phyloP scores from a whole-genome alignment of 1,140 invertebrate species.

The Scaptodrosophila lebanonensis region DNA sequence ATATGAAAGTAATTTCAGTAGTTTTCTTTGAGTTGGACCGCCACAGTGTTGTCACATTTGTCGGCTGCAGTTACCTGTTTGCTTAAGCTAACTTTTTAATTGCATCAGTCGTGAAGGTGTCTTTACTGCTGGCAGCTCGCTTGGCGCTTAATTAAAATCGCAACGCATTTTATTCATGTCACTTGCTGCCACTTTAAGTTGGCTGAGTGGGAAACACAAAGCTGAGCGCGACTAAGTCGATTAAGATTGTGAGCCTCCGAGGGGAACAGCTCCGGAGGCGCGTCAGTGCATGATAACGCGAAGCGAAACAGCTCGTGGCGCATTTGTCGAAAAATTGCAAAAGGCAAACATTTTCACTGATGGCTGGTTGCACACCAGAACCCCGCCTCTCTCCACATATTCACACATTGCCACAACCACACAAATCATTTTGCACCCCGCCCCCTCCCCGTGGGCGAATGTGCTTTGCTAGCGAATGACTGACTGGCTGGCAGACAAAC shows the following conservation, averaged over 20 bases:
- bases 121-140: too few species aligned
- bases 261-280: neutral
- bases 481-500: conserved; percentile 2
- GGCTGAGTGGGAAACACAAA: conserved; percentile 2
- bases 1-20: too few species aligned
- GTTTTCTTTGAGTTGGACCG: too few species aligned
- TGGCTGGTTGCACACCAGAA: conserved; percentile 6
- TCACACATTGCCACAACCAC: neutral
- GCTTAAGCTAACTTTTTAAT: too few species aligned
- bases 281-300: conserved; percentile 36
- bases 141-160: conserved; percentile 2
- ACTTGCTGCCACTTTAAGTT: neutral
- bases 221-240: conserved; percentile 23
- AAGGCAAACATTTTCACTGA: conserved; percentile 37
- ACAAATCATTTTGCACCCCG: neutral
- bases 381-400: too few species aligned
- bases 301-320: conserved; percentile 37
- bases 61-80: too few species aligned
- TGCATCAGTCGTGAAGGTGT: too few species aligned
- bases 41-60: too few species aligned
- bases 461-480: too few species aligned
- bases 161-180: conserved; percentile 1
- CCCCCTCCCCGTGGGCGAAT: too few species aligned
- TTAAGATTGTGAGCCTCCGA: neutral
- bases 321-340: conserved; percentile 34